Conservation (phyloP, 1,140 invertebrate species). For the Dreissena rostriformis region DNA sequence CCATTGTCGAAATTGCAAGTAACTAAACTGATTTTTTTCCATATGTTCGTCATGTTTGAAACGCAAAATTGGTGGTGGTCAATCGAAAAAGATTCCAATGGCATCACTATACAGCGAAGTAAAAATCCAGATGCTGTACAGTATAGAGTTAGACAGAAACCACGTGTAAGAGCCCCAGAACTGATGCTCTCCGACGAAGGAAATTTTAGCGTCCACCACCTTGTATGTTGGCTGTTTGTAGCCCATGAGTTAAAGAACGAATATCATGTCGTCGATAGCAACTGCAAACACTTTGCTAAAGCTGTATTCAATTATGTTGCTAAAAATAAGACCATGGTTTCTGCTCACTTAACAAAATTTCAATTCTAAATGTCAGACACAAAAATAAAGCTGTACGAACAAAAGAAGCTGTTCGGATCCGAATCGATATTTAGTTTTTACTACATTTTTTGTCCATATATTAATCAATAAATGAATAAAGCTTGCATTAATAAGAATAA, state of each 20-base stretch:
- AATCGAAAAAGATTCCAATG: slow-evolving; percentile 26
- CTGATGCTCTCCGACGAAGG: background rate
- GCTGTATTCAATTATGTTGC: slow-evolving; percentile 9
- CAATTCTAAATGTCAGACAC: too few relatives aligned
- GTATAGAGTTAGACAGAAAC: background rate
- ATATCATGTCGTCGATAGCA: background rate
- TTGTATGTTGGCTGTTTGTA: background rate
- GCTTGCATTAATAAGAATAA: too few relatives aligned
- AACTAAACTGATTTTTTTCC: background rate
- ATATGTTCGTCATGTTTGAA: slow-evolving; percentile 24
- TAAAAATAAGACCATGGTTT: too few relatives aligned
- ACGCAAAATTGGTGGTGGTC: slow-evolving; percentile 42
- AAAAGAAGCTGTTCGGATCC: too few relatives aligned
- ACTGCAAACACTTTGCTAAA: slow-evolving; percentile 21
- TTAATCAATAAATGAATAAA: too few relatives aligned
- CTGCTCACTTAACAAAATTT: too few relatives aligned
- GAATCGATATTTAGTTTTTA: too few relatives aligned
- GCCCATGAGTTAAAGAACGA: slow-evolving; percentile 1
- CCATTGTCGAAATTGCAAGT: background rate
- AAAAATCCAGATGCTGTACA: background rate
- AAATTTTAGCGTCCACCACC: background rate
- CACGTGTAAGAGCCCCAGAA: background rate
- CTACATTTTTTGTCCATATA: too few relatives aligned
- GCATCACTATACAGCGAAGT: slow-evolving; percentile 37
- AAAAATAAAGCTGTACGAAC: too few relatives aligned